Evolutionary conservation across 2,888 invertebrate species (phyloP).

Genomic region (Polydrusus pterygomalis): DNA sequence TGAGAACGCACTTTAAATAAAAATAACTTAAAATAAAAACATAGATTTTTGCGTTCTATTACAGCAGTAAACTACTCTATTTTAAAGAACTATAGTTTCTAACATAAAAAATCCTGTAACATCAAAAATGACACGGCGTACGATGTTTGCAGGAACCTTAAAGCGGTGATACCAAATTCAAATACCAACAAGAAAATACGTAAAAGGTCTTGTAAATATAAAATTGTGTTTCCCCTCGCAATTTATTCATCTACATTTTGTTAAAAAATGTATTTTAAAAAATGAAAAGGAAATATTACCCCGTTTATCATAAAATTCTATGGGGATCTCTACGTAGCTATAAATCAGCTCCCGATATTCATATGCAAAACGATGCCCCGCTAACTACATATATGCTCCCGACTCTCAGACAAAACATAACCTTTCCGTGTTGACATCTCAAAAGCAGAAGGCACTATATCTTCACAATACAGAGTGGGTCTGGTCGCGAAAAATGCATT

Average conservation of each 20-base stretch:
- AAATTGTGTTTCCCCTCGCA: not conserved
- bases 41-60: no score
- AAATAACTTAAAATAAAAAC: no score
- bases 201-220: no score
- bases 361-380: constrained; percentile 52
- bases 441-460: constrained; percentile 37
- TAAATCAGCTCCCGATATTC: constrained; percentile 52
- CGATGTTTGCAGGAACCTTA: no score
- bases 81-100: no score
- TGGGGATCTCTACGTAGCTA: constrained; percentile 12
- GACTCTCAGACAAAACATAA: constrained; percentile 50
- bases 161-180: no score
- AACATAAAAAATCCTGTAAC: no score
- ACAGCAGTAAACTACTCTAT: no score
- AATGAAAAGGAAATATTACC: not conserved
- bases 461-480: constrained; percentile 9
- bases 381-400: constrained; percentile 38
- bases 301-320: not conserved
- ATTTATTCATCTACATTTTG: not conserved
- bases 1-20: no score
- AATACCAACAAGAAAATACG: no score
- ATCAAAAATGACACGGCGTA: no score
- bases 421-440: constrained; percentile 51
- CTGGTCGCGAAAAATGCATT: not conserved
- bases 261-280: not conserved